Conservation (phyloP, 2,888 invertebrate species). For the Cheilosia vulpina region DNA sequence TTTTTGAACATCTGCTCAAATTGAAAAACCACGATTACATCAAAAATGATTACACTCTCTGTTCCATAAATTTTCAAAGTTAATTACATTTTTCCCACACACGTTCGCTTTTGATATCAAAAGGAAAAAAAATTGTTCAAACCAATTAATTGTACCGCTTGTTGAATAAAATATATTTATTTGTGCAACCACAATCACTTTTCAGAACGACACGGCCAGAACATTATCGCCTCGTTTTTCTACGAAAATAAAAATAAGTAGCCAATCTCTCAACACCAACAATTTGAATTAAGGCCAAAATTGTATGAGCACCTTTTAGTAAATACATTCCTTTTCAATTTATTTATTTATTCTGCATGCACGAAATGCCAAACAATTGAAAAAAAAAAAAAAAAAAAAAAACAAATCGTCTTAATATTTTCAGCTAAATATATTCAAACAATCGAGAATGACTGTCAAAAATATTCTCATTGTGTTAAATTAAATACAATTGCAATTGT, state of each 20-base stretch:
- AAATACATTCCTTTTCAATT: not conserved
- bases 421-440: not conserved
- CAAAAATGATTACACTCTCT: no score
- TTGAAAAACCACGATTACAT: no score
- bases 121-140: no score
- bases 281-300: slow-evolving; percentile 8
- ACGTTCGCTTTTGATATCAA: no score
- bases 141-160: no score
- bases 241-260: slow-evolving; percentile 19
- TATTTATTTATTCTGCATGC: not conserved
- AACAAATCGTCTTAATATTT: not conserved
- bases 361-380: not conserved
- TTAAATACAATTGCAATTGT: slow-evolving; percentile 10
- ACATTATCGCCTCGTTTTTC: slow-evolving; percentile 2
- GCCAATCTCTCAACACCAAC: not conserved
- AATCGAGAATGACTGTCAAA: not conserved
- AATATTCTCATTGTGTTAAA: not conserved
- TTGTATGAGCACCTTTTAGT: not conserved
- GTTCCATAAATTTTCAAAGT: no score
- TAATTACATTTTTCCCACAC: no score
- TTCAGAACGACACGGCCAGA: not conserved
- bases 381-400: no score
- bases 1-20: no score
- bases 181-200: not conserved
- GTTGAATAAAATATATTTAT: no score